Conservation (phyloP, 1,140 invertebrate genomes). For the Bombus waltoni region DNA sequence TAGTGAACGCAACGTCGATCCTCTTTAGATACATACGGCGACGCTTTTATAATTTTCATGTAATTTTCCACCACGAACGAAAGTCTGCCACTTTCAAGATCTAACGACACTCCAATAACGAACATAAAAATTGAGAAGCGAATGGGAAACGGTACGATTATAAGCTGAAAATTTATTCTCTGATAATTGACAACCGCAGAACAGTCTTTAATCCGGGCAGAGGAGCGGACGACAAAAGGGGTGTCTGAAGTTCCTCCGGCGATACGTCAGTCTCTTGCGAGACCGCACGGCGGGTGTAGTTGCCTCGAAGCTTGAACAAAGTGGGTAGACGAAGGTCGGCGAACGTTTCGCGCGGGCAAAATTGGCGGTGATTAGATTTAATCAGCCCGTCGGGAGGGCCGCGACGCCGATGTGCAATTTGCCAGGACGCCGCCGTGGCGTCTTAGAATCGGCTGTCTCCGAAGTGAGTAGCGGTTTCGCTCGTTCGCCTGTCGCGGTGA, state of each 20-base stretch:
- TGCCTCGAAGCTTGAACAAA: constrained; percentile 38
- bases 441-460: constrained; percentile 51
- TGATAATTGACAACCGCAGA: neutral
- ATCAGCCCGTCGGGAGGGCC: constrained; percentile 54
- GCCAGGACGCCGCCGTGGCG: constrained; percentile 37
- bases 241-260: constrained; percentile 8
- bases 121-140: neutral
- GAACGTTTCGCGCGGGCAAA: constrained; percentile 53
- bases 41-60: neutral
- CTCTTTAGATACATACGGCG: too few species aligned
- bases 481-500: constrained; percentile 13
- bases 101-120: too few species aligned
- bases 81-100: neutral
- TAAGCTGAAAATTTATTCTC: neutral
- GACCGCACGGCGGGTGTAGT: constrained; percentile 22
- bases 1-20: too few species aligned
- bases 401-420: constrained; percentile 59
- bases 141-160: neutral
- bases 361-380: constrained; percentile 67
- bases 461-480: constrained; percentile 50
- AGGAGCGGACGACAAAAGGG: neutral
- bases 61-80: neutral
- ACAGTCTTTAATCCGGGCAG: neutral
- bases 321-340: constrained; percentile 44
- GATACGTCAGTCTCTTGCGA: constrained; percentile 25